Evolutionary conservation across 2,797 vertebrate species (phyloP).

Genomic region (Diplodus puntazzo): DNA sequence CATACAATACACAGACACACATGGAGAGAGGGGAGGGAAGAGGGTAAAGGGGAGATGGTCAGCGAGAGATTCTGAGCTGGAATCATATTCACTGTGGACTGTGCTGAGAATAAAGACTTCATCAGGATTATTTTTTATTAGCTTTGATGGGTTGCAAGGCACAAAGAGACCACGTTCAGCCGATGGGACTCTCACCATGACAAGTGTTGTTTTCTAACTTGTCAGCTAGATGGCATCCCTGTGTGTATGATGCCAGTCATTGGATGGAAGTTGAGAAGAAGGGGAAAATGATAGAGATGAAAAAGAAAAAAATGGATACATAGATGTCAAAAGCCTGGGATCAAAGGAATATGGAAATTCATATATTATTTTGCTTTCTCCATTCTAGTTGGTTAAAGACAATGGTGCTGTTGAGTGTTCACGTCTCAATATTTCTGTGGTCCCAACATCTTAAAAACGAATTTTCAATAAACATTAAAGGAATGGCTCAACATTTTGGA

Average conservation of each 20-base stretch:
- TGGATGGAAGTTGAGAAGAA: slow-evolving; percentile 2
- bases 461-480: neutral
- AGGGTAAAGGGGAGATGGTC: neutral
- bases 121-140: slow-evolving; percentile 65
- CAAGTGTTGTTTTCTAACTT: slow-evolving; percentile 41
- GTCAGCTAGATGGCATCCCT: slow-evolving; percentile 31
- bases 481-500: slow-evolving; percentile 3
- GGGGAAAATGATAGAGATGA: neutral
- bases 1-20: slow-evolving; percentile 22
- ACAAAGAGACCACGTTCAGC: slow-evolving; percentile 29
- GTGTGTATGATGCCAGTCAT: neutral
- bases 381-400: neutral
- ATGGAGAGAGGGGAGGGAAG: neutral
- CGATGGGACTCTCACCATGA: slow-evolving; percentile 33
- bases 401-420: slow-evolving; percentile 29
- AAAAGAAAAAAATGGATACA: neutral
- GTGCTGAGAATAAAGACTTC: slow-evolving; percentile 61
- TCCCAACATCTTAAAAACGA: neutral
- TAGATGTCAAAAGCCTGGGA: neutral
- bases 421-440: neutral
- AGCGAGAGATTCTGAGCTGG: slow-evolving; percentile 24
- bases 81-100: slow-evolving; percentile 34
- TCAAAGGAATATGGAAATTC: slow-evolving; percentile 1
- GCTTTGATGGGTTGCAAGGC: slow-evolving; percentile 49
- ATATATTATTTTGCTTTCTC: neutral